Base-by-base conservation (phyloP, 2,113 vertebrate genomes). In the Cryptotis parvus region DNA sequence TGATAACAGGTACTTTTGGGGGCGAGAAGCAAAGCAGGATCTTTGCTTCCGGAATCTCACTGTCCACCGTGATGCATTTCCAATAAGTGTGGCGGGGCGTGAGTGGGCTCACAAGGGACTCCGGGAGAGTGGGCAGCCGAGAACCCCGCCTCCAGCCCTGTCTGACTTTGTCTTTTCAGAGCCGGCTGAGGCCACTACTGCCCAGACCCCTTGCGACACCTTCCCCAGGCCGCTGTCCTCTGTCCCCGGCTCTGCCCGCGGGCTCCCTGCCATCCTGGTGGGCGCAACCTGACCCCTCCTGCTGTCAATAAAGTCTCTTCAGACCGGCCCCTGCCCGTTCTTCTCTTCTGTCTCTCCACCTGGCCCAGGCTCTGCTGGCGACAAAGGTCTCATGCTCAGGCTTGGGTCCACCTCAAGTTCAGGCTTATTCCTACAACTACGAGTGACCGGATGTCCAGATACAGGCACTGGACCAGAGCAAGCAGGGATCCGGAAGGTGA, bases 121-220 rank as follows among this genome's bases (percentile, higher is more conserved):
- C 14, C 45, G 43, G 43, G 15, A 41, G 15, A 29, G 66, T 24
- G 27, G 33, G 3, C 58, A 49, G 75, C 1, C 2, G 2, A 20
- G 43, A 31, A 9, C 0, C 5, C 49, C 12, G 2, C 20, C 14
- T 12, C 24, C 10, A 31, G 20, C 15, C 35, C 1, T 3, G 9
- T 6, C 39, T 24, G 11, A 24, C 49, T 91, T 72, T 81, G 39
- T 90, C 74, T 82, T 96, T 87, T 9, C 94, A 97, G 95, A 55
- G 72, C 39, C 3, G 4, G 65, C 80, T 0, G 3, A 15, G 74
- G 33, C 70, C 76, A 31, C 33, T 3, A 0, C 9, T 0, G 14
- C n/a, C 2, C 20, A 0, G 0, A 70, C 45, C 9, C 10, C 43
- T 15, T 63, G 65, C 61, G 55, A 63, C n/a, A 69, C 69, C 68